A percentile compares a stretch with the other conserved stretches of the same genome.
phyloP scores from a whole-genome alignment of 2,797 vertebrate species.

The Enoplosus armatus region DNA sequence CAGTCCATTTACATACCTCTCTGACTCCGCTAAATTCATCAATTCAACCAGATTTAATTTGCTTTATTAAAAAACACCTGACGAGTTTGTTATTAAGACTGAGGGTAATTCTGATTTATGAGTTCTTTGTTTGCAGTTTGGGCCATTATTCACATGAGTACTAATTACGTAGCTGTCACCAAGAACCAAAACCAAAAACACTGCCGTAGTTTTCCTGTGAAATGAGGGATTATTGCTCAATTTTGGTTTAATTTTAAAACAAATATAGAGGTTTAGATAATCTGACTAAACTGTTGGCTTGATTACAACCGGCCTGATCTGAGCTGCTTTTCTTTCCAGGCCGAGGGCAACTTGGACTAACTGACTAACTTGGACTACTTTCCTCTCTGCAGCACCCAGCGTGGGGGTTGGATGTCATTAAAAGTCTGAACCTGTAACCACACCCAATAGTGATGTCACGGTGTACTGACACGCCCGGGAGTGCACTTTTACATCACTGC shows the following conservation, averaged over 20 bases:
- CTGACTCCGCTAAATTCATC: not conserved
- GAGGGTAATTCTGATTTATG: not conserved
- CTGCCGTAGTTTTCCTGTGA: not conserved
- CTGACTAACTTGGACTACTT: no score
- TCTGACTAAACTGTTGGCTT: no score
- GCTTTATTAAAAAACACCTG: not conserved
- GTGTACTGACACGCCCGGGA: no score
- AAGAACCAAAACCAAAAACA: not conserved
- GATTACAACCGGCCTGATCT: no score
- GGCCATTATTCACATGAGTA: not conserved
- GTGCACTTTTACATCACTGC: not conserved
- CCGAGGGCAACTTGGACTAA: no score
- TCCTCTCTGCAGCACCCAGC: no score
- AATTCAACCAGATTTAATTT: constrained; percentile 3
- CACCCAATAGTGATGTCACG: no score
- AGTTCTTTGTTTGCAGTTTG: not conserved
- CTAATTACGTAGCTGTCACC: not conserved
- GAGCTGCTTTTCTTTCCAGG: no score
- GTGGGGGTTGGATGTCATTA: no score
- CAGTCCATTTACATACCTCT: constrained; percentile 34
- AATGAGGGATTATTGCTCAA: not conserved
- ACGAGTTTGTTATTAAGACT: not conserved
- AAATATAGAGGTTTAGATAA: no score
- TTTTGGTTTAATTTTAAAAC: not conserved
- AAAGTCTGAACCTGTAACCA: no score